Conservation (phyloP, 2,113 vertebrate genomes). For the Gasterosteus nipponicus region DNA sequence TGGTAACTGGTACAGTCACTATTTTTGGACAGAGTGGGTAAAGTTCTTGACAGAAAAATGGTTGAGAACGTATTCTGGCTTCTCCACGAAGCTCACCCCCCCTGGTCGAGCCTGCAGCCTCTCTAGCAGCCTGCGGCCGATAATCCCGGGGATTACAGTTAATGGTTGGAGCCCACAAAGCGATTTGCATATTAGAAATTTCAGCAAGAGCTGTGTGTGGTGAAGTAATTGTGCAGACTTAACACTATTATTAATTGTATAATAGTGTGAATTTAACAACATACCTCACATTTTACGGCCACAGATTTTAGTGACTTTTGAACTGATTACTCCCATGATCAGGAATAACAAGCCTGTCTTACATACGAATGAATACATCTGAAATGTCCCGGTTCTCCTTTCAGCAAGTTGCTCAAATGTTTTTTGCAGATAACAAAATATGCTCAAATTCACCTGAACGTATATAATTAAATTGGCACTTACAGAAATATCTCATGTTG, state of each 20-base stretch:
- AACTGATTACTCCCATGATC: background rate
- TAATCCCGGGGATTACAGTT: conserved; percentile 32
- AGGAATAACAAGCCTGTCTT: background rate
- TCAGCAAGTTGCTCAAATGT: background rate
- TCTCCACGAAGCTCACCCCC: conserved; percentile 4
- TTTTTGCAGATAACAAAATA: background rate
- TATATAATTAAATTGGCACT: background rate
- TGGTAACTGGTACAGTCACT: background rate
- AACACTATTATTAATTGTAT: too few relatives aligned
- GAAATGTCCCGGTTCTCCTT: background rate
- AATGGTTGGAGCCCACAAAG: conserved; percentile 10
- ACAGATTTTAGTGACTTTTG: background rate
- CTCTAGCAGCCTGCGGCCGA: conserved; percentile 10
- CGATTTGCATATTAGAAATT: conserved; percentile 24
- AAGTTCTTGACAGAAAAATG: conserved; percentile 7
- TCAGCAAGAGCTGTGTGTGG: background rate
- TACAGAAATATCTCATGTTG: background rate
- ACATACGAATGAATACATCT: conserved; percentile 4
- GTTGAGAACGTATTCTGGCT: background rate
- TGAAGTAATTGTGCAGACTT: background rate
- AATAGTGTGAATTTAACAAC: background rate
- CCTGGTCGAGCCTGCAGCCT: conserved; percentile 18
- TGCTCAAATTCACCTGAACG: background rate
- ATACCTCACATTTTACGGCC: background rate
- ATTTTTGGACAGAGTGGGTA: conserved; percentile 25